Evolutionary conservation across 2,888 invertebrate species (phyloP).

Genomic region (Cheilosia pagana): DNA sequence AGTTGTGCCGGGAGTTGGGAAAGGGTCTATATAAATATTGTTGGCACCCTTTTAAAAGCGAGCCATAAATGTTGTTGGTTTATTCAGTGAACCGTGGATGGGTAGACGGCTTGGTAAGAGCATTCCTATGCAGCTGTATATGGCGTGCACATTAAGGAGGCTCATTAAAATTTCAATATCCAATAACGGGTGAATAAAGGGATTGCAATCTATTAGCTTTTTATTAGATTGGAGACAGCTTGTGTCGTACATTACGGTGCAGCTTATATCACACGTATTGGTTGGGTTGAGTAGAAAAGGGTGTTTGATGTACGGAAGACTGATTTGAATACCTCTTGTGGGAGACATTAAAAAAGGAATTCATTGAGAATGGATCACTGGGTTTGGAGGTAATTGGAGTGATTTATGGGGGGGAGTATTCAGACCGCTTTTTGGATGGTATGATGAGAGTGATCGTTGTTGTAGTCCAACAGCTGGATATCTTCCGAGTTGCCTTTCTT

Average conservation of each 20-base stretch:
- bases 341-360: too few species aligned
- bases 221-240: constrained; percentile 35
- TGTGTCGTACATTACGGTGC: not conserved
- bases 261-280: not conserved
- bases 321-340: too few species aligned
- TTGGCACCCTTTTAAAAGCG: not conserved
- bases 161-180: constrained; percentile 65
- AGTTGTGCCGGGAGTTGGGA: not conserved
- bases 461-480: too few species aligned
- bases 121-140: not conserved
- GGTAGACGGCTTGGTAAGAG: not conserved
- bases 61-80: not conserved
- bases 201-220: constrained; percentile 41
- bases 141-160: constrained; percentile 9
- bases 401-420: too few species aligned
- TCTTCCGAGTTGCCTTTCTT: too few species aligned
- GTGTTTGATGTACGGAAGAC: not conserved
- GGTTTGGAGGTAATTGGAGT: too few species aligned
- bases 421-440: too few species aligned
- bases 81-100: not conserved
- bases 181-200: constrained; percentile 35
- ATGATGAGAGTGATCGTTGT: too few species aligned
- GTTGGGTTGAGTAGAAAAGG: not conserved
- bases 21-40: not conserved
- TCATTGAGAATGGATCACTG: too few species aligned